Base-by-base conservation (phyloP, 2,797 vertebrate species). In the Enteromius treurensis region DNA sequence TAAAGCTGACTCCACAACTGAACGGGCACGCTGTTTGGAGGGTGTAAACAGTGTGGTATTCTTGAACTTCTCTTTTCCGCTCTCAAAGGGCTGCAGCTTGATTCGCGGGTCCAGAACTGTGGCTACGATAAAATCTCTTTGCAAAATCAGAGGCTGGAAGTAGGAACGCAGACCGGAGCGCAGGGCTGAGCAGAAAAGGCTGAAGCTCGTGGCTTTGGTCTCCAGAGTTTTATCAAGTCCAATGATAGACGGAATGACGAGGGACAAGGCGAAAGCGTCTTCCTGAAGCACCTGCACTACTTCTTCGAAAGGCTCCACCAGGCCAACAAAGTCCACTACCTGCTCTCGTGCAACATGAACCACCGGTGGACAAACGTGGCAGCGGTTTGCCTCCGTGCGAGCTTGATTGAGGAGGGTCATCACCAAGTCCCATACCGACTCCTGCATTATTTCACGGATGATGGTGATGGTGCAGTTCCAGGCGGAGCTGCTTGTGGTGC, bases 381-480 rank as follows among this genome's bases (percentile, higher is more conserved):
- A 37, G 80, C 93, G 90, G 0, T 62, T 90, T 21, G 93, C 89
- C 79, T 94, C 93, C 1, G 91, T 91, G 65, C 91, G 94, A 37
- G 94, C 95, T 88, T 94, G 93, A 2, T 91, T 89, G 64, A 95
- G 81, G n/a, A 95, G 80, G 0, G 84, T 87, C 90, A 93, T 92
- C 69, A 93, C 45, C 0, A 87, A 53, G 37, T 88, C 90, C 95
- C 95, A 95, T 4, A 87, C 79, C 0, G 90, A 74, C 77, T 93
- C 92, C 53, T 93, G 90, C 53, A 91, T 91, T 89, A 95, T 90
- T 5, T 91, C 88, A 1, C 91, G 91, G 26, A 94, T 62, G 14
- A 91, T 90, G 1, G 88, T 34, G 85, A 95, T 91, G 84, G 92
- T 89, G 55, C 93, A 93, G 89, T 94, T 95, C 95, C 95, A 95